A percentile compares a stretch with the other conserved stretches of the same genome.
phyloP scores from a whole-genome alignment of 2,888 invertebrate species.

The Macrostomum cliftonense region DNA sequence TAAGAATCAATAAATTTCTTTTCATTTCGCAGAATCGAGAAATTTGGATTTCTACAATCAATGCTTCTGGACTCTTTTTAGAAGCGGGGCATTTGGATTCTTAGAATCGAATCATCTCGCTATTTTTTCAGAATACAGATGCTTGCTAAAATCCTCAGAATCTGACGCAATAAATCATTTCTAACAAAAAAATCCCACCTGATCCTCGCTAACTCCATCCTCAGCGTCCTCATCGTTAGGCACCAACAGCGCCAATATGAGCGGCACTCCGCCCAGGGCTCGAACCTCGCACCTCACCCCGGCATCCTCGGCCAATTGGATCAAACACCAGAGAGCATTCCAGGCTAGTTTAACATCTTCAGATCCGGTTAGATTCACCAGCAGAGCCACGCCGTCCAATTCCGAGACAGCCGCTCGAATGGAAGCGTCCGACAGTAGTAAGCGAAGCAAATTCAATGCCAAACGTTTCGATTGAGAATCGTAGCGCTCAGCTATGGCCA shows the following conservation, averaged over 20 bases:
- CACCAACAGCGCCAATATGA: slow-evolving; percentile 33
- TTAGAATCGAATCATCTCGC: no score
- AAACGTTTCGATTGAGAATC: neutral
- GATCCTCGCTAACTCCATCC: no score
- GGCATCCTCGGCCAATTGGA: slow-evolving; percentile 34
- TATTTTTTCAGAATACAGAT: no score
- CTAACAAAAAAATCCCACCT: no score
- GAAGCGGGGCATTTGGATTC: no score
- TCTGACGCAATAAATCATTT: no score
- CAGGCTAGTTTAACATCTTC: slow-evolving; percentile 36
- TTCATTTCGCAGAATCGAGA: no score
- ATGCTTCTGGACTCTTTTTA: no score
- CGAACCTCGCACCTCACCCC: slow-evolving; percentile 35
- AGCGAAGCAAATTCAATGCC: slow-evolving; percentile 27
- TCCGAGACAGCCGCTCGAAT: slow-evolving; percentile 26
- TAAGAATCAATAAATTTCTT: no score
- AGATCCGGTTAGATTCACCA: slow-evolving; percentile 35
- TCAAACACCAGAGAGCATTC: slow-evolving; percentile 39
- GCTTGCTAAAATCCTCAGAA: no score
- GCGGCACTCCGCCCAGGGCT: slow-evolving; percentile 36
- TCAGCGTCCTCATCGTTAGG: slow-evolving; percentile 11
- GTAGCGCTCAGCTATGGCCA: neutral
- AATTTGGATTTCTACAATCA: no score
- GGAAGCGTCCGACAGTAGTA: slow-evolving; percentile 25
- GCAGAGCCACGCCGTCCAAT: slow-evolving; percentile 31